Evolutionary conservation across 2,888 invertebrate species (phyloP).

Genomic region (Diabrotica balteata): DNA sequence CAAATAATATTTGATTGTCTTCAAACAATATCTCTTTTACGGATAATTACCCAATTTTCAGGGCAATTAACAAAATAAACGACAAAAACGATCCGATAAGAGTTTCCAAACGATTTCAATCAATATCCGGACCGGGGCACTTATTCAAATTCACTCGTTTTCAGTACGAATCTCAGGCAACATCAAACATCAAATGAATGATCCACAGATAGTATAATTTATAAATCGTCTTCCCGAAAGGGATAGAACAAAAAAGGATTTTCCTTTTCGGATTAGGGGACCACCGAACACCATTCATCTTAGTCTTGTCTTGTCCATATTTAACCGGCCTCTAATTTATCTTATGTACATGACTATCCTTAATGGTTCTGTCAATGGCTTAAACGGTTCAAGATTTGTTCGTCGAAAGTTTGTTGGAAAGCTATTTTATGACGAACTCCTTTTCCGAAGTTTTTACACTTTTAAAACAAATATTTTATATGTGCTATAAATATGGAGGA

Average conservation of each 20-base stretch:
- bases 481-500: no score
- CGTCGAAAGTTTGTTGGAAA: no score
- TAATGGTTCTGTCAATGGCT: constrained; percentile 41
- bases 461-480: no score
- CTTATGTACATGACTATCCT: constrained; percentile 53
- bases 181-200: constrained; percentile 34
- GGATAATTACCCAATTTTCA: background rate
- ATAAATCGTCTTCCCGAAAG: constrained; percentile 32
- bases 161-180: constrained; percentile 8
- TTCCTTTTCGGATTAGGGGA: constrained; percentile 21
- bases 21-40: no score
- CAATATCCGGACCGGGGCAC: constrained; percentile 21
- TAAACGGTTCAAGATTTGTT: constrained; percentile 26
- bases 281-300: constrained; percentile 49
- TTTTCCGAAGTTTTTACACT: no score
- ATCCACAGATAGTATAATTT: constrained; percentile 36
- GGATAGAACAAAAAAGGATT: constrained; percentile 30
- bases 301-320: constrained; percentile 55
- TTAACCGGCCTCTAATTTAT: constrained; percentile 53
- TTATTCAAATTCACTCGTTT: constrained; percentile 23
- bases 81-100: constrained; percentile 8
- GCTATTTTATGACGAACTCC: no score
- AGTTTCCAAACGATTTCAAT: constrained; percentile 13
- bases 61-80: constrained; percentile 12
- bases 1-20: no score